These are phyloP conservation scores for Cyanoramphus novaezelandiae DNA, from an alignment of 2,113 vertebrate genomes.

Conservation along the genomic window DNA sequence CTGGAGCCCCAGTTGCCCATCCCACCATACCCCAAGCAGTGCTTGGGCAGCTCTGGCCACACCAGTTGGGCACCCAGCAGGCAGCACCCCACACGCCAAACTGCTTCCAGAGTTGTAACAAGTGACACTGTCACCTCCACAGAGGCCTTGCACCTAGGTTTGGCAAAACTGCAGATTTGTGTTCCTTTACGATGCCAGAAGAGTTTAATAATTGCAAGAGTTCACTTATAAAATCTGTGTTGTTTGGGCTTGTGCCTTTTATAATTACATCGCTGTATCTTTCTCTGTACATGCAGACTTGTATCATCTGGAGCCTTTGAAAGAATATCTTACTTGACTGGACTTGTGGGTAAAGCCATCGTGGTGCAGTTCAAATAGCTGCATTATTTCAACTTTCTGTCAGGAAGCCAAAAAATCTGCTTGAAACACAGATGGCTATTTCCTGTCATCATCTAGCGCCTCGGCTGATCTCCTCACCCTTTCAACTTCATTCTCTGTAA, in stretches of 20 bases:
- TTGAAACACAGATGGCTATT: constrained; percentile 33
- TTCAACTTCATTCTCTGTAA: neutral
- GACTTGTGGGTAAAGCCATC: neutral
- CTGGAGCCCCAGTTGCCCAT: neutral
- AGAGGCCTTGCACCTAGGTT: neutral
- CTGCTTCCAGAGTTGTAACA: neutral
- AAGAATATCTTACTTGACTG: neutral
- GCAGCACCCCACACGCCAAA: neutral
- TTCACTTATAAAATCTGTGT: neutral
- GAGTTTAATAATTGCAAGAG: neutral
- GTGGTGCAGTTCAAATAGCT: neutral
- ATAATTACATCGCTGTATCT: neutral
- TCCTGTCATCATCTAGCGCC: neutral
- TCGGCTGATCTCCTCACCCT: neutral
- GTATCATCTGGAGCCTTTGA: neutral
- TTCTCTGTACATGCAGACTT: neutral
- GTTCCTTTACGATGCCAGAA: neutral
- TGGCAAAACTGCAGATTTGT: neutral
- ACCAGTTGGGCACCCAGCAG: neutral
- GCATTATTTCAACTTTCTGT: constrained; percentile 1
- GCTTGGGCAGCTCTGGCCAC: neutral
- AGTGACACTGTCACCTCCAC: neutral
- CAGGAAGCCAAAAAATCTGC: constrained; percentile 15
- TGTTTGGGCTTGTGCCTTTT: neutral
- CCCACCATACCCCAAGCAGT: neutral